These are phyloP conservation scores for Carettochelys insculpta DNA, from an alignment of 2,113 vertebrate species.

Conservation along the genomic window DNA sequence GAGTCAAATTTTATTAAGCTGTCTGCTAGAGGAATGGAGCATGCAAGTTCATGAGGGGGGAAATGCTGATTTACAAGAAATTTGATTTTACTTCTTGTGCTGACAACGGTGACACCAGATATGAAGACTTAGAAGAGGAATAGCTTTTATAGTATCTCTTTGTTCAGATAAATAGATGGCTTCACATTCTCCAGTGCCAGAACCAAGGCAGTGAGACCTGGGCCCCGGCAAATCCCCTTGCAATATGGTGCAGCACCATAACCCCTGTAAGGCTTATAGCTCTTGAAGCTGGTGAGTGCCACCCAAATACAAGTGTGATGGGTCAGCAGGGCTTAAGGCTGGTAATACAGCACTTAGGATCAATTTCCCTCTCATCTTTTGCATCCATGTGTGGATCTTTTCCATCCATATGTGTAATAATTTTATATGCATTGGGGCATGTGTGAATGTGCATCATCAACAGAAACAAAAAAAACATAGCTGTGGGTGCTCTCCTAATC, in stretches of 20 bases:
- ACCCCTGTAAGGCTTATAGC: background rate
- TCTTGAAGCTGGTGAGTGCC: background rate
- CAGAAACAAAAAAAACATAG: too few species aligned
- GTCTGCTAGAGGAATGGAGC: constrained; percentile 21
- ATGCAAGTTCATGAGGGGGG: background rate
- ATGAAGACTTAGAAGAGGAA: background rate
- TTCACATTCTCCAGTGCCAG: accelerated
- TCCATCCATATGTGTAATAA: too few species aligned
- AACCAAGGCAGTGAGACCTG: background rate
- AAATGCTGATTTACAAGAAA: background rate
- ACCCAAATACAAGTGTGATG: background rate
- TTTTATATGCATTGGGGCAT: too few species aligned
- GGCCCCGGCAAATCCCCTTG: background rate
- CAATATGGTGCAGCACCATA: background rate
- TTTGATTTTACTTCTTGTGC: background rate
- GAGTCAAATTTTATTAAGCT: constrained; percentile 50
- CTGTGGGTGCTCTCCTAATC: too few species aligned
- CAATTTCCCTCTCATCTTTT: too few species aligned
- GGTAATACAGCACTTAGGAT: background rate
- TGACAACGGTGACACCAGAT: background rate
- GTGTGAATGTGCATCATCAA: too few species aligned
- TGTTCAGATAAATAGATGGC: background rate
- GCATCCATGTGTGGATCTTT: too few species aligned
- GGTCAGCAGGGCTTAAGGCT: background rate
- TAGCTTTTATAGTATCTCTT: background rate